A percentile compares a stretch with the other conserved stretches of the same genome.
phyloP scores from a whole-genome alignment of 1,140 invertebrate genomes.

The Eriocheir sinensis region DNA sequence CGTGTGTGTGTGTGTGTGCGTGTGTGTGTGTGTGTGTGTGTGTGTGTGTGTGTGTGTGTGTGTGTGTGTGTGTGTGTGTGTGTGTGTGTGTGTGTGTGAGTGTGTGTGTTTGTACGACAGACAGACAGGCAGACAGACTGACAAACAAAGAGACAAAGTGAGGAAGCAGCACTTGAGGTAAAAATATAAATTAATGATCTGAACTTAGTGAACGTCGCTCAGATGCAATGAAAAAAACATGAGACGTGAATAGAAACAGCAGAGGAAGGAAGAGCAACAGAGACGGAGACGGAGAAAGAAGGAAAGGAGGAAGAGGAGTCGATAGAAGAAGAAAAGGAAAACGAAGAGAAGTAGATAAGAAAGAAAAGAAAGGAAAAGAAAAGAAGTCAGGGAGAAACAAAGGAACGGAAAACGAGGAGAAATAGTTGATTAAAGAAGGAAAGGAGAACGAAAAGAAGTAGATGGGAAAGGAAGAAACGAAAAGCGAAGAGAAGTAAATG shows the following conservation, averaged over 20 bases:
- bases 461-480: background rate
- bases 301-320: background rate
- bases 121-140: too few species aligned
- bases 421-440: background rate
- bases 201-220: too few species aligned
- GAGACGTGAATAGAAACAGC: too few species aligned
- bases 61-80: background rate
- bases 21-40: slow-evolving; percentile 22
- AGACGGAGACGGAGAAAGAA: background rate
- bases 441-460: too few species aligned
- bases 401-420: too few species aligned
- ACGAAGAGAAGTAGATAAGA: too few species aligned
- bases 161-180: too few species aligned
- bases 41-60: background rate
- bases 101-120: too few species aligned
- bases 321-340: background rate
- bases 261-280: background rate
- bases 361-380: background rate
- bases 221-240: too few species aligned
- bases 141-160: too few species aligned
- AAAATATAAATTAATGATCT: too few species aligned
- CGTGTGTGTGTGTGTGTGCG: slow-evolving; percentile 20
- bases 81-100: too few species aligned
- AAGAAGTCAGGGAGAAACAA: background rate
- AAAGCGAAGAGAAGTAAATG: background rate